These are phyloP conservation scores for Setipinna tenuifilis DNA, from an alignment of 2,797 vertebrate species.

Conservation along the genomic window DNA sequence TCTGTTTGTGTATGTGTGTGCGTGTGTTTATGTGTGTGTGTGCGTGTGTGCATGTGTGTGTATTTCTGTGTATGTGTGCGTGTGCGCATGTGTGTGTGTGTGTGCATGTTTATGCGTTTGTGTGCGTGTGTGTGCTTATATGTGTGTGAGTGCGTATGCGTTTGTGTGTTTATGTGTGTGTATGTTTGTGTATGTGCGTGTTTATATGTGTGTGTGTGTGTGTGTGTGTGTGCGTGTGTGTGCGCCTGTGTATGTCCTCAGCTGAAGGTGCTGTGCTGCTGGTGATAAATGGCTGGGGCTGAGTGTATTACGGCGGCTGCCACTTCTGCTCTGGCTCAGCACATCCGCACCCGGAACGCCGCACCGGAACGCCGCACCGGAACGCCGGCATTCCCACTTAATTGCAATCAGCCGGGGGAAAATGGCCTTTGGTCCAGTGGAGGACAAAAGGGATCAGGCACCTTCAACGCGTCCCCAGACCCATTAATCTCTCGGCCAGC, in stretches of 20 bases:
- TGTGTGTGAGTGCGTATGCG: too few species aligned
- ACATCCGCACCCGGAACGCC: slow-evolving; percentile 54
- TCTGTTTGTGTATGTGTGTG: too few species aligned
- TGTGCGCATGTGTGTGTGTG: too few species aligned
- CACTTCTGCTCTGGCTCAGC: slow-evolving; percentile 73
- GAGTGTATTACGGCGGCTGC: slow-evolving; percentile 68
- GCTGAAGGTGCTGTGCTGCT: neutral
- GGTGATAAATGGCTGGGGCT: slow-evolving; percentile 68
- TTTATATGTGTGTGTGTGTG: too few species aligned
- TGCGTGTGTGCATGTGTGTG: too few species aligned
- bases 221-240: neutral
- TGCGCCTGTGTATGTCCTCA: slow-evolving; percentile 5
- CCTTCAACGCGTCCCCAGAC: slow-evolving; percentile 39
- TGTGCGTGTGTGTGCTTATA: too few species aligned
- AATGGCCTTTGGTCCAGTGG: slow-evolving; percentile 52
- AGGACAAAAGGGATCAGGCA: slow-evolving; percentile 59
- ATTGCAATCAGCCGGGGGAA: slow-evolving; percentile 68
- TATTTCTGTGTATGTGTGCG: too few species aligned
- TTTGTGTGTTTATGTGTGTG: too few species aligned
- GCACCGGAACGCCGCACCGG: slow-evolving; percentile 62
- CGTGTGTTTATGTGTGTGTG: too few species aligned
- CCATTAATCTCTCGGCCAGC: slow-evolving; percentile 60
- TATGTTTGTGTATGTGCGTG: too few species aligned
- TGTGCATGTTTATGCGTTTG: too few species aligned
- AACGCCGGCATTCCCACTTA: slow-evolving; percentile 53